Percentiles rank a stretch among this genome's conserved stretches.
These are phyloP conservation scores for Stigmatopora argus DNA, from an alignment of 2,113 vertebrate species.

Conservation along the genomic window DNA sequence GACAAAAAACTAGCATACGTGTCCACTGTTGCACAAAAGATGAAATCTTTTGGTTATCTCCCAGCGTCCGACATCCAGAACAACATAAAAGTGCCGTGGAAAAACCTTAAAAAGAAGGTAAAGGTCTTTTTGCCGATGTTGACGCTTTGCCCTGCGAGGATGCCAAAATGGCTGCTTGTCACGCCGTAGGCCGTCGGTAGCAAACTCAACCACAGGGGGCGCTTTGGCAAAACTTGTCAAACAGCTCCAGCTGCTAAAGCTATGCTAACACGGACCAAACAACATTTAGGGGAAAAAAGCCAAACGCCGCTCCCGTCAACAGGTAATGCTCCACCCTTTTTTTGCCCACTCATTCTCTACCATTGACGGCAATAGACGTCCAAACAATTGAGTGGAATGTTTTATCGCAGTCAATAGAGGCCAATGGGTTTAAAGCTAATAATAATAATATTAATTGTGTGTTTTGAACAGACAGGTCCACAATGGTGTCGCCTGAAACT, in stretches of 20 bases:
- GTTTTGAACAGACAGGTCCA: slow-evolving; percentile 60
- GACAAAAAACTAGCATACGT: background rate
- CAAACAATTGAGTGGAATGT: no score
- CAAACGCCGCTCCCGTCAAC: slow-evolving; percentile 26
- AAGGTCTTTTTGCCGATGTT: background rate
- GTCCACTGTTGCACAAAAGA: no score
- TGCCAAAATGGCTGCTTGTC: background rate
- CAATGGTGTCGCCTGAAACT: slow-evolving; percentile 47
- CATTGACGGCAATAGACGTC: no score
- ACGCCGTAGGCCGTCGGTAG: background rate
- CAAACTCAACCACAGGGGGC: background rate
- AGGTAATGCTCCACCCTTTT: slow-evolving; percentile 32
- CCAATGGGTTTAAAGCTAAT: no score
- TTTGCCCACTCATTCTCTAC: background rate
- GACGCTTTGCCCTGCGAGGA: background rate
- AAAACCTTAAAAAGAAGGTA: slow-evolving; percentile 36
- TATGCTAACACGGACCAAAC: slow-evolving; percentile 4
- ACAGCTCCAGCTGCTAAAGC: background rate
- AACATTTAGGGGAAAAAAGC: slow-evolving; percentile 1
- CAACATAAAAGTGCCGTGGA: slow-evolving; percentile 14
- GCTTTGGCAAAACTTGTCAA: slow-evolving; percentile 3
- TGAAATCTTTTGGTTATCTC: slow-evolving; percentile 12
- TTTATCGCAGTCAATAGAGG: no score
- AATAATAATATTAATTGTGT: background rate
- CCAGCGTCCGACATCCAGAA: slow-evolving; percentile 40